Conservation (phyloP, 2,888 invertebrate species). For the Pollenia amentaria region DNA sequence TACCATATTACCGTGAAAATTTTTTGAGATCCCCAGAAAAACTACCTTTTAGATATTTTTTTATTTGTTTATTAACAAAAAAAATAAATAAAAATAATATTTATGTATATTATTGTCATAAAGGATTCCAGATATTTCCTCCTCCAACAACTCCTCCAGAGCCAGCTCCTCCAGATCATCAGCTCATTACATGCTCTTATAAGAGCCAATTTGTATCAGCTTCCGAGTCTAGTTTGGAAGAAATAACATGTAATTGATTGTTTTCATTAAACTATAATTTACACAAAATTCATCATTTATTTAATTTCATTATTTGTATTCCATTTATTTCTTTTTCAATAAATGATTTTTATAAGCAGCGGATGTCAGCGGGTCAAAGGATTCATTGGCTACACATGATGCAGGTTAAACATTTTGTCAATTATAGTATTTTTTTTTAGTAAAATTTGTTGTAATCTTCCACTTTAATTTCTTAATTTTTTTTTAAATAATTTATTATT, state of each 20-base stretch:
- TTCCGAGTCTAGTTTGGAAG: conserved; percentile 88
- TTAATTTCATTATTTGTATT: conserved; percentile 77
- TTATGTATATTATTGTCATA: conserved; percentile 74
- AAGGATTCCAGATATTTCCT: conserved; percentile 93
- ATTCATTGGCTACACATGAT: conserved; percentile 92
- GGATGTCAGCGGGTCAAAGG: conserved; percentile 92
- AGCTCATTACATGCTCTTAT: conserved; percentile 86
- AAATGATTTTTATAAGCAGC: conserved; percentile 85
- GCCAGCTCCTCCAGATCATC: conserved; percentile 92
- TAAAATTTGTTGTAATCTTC: conserved; percentile 58
- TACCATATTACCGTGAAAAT: conserved; percentile 53
- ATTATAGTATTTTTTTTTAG: conserved; percentile 65
- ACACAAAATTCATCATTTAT: conserved; percentile 75
- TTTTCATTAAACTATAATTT: conserved; percentile 69
- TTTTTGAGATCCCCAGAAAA: conserved; percentile 69
- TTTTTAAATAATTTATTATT: conserved; percentile 34
- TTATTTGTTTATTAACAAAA: conserved; percentile 39
- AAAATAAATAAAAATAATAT: conserved; percentile 42
- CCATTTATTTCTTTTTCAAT: conserved; percentile 79
- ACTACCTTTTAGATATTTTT: conserved; percentile 23
- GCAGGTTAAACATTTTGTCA: conserved; percentile 87
- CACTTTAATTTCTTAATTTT: conserved; percentile 28
- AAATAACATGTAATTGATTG: conserved; percentile 87
- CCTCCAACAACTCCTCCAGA: conserved; percentile 94
- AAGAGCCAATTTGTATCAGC: conserved; percentile 86